These are phyloP conservation scores for Saccostrea echinata DNA, from an alignment of 1,140 invertebrate species.

Conservation along the genomic window DNA sequence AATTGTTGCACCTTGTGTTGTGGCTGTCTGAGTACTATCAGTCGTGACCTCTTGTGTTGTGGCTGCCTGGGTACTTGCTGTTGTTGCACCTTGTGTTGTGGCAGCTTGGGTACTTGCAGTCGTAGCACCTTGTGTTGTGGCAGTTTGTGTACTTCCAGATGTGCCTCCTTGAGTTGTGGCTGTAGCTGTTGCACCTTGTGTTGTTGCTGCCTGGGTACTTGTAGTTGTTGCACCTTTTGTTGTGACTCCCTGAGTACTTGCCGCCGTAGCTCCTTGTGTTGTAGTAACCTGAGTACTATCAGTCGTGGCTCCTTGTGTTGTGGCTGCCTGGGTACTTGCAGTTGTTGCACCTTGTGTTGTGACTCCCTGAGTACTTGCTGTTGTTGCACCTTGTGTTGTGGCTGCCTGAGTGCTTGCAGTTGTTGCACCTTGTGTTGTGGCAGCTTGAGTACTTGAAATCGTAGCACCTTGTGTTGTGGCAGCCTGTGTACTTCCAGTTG, in stretches of 20 bases:
- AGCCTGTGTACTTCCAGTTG: background rate
- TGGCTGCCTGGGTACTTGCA: no score
- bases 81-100: background rate
- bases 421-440: background rate
- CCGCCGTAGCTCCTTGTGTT: no score
- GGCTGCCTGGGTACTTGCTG: background rate
- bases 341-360: no score
- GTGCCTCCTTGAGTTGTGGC: background rate
- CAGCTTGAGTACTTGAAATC: background rate
- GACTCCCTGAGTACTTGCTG: no score
- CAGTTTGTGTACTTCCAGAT: background rate
- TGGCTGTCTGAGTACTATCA: background rate
- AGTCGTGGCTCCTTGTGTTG: no score
- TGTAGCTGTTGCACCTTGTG: no score
- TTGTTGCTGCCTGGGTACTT: no score
- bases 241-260: no score
- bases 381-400: background rate
- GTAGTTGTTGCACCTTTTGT: no score
- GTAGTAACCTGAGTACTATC: no score
- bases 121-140: background rate
- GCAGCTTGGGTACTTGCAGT: background rate
- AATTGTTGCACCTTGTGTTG: background rate
- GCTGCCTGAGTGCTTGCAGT: background rate
- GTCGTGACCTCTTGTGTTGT: background rate
- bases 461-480: background rate